A percentile compares a stretch with the other conserved stretches of the same genome.
phyloP scores from a whole-genome alignment of 2,888 invertebrate species.

The Conus canariensis region DNA sequence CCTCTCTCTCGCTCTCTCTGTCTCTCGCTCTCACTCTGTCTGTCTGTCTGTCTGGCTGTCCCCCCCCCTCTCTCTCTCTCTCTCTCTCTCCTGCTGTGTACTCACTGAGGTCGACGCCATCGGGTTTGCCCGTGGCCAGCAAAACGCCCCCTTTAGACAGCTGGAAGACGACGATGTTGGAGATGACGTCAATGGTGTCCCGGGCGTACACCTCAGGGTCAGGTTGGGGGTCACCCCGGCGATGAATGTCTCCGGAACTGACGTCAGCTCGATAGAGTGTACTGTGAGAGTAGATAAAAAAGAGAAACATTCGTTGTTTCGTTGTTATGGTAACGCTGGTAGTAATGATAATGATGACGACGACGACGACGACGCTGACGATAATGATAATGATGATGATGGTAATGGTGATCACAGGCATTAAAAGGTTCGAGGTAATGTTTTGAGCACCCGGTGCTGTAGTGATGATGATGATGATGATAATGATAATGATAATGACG shows the following conservation, averaged over 20 bases:
- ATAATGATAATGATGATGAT: no score
- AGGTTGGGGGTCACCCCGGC: slow-evolving; percentile 28
- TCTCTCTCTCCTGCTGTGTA: neutral
- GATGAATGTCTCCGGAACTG: neutral
- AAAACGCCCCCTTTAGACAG: neutral
- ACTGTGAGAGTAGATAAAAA: neutral
- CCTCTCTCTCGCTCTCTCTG: no score
- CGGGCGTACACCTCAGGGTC: neutral
- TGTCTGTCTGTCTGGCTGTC: no score
- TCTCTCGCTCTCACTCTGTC: no score
- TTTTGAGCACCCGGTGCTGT: neutral
- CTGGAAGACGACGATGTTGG: slow-evolving; percentile 29
- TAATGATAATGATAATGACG: no score
- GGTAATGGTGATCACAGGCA: no score
- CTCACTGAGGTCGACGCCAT: neutral
- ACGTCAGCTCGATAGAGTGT: neutral
- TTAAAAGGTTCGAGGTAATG: neutral
- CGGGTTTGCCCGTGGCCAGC: slow-evolving; percentile 17
- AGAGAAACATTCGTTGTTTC: no score
- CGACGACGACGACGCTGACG: neutral
- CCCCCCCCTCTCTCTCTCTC: no score
- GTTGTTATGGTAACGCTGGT: no score
- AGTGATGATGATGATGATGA: no score
- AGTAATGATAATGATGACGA: neutral
- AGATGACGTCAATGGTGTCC: slow-evolving; percentile 9